phyloP scores from a whole-genome alignment of 2,113 vertebrate species.

The Edolisoma coerulescens region DNA sequence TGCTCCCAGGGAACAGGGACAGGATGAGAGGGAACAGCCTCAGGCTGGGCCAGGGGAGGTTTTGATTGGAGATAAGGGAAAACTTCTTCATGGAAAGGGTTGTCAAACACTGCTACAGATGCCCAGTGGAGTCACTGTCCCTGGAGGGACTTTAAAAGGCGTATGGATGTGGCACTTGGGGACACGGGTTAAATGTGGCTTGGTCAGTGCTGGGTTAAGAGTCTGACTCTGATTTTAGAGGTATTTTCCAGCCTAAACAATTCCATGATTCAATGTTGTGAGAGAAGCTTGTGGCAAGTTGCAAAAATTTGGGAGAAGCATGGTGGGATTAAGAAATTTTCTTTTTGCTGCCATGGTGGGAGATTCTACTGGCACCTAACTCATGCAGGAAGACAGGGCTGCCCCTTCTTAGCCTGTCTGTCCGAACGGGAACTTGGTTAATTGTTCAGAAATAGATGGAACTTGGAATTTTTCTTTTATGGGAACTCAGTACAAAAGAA shows the following conservation, averaged over 20 bases:
- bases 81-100: not conserved
- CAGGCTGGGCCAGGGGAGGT: fast-evolving
- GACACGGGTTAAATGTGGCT: not conserved
- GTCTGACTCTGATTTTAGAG: not conserved
- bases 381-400: fast-evolving
- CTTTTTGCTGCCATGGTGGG: not conserved
- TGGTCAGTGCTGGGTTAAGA: not conserved
- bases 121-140: not conserved
- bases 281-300: not conserved
- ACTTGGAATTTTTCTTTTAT: not conserved
- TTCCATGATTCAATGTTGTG: not conserved
- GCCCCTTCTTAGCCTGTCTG: not conserved
- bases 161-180: not conserved
- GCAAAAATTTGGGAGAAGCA: not conserved
- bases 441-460: not conserved
- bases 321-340: not conserved
- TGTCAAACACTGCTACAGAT: not conserved
- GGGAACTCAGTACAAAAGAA: not conserved
- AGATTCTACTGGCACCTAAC: not conserved
- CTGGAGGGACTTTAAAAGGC: not conserved
- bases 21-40: fast-evolving
- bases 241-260: not conserved
- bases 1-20: not conserved
- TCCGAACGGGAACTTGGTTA: not conserved
- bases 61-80: fast-evolving